Evolutionary conservation across 2,888 invertebrate genomes (phyloP).

Genomic region (Merodon equestris): DNA sequence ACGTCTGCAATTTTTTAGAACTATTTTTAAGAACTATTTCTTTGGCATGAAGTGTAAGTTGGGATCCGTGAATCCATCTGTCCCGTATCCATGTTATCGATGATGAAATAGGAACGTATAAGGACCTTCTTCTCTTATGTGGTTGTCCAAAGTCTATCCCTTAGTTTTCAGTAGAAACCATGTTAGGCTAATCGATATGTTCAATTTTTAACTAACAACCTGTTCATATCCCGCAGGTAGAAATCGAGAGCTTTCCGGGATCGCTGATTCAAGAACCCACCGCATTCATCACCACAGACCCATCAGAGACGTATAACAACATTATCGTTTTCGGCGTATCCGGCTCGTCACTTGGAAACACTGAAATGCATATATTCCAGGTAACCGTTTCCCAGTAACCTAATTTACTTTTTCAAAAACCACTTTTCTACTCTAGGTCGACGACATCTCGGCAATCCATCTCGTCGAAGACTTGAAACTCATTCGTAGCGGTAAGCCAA

Average conservation of each 20-base stretch:
- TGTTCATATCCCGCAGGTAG: conserved; percentile 87
- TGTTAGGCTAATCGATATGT: neutral
- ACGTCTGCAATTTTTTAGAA: too few relatives aligned
- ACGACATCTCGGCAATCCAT: conserved; percentile 88
- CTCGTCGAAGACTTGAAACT: conserved; percentile 90
- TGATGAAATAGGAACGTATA: too few relatives aligned
- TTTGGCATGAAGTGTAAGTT: too few relatives aligned
- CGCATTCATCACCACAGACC: conserved; percentile 96
- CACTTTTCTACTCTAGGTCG: conserved; percentile 81
- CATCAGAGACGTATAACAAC: conserved; percentile 98
- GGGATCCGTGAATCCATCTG: too few relatives aligned
- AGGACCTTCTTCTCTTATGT: too few relatives aligned
- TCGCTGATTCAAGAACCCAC: conserved; percentile 96
- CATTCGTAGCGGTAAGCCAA: conserved; percentile 82
- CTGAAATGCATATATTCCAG: conserved; percentile 98
- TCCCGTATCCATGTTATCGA: too few relatives aligned
- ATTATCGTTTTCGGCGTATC: conserved; percentile 97
- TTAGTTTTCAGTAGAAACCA: too few relatives aligned
- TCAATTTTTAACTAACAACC: conserved; percentile 7
- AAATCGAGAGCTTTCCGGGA: conserved; percentile 97
- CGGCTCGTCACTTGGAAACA: conserved; percentile 83
- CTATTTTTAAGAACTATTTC: too few relatives aligned
- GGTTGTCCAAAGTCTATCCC: too few relatives aligned
- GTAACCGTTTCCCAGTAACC: conserved; percentile 77
- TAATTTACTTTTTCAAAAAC: neutral